Evolutionary conservation across 1,140 invertebrate species (phyloP), one percentile per base, ranked within the genome.

Genomic region (Lutraria rhynchaena): DNA sequence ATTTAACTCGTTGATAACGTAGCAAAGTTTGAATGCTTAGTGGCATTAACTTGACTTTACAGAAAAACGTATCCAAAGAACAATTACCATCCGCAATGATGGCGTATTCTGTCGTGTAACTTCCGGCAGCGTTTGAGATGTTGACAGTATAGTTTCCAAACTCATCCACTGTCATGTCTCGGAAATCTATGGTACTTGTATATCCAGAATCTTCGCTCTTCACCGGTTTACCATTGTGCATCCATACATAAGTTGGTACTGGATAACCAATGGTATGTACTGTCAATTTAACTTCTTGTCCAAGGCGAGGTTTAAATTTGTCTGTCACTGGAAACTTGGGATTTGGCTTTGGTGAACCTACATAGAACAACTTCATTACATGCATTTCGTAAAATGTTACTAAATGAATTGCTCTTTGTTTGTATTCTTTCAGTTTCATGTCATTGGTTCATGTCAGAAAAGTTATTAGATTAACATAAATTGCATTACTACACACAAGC

Each of bases 321-420:
- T 37, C 19, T 19, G 44, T 67, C 2, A 3, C 29, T 15, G 63
- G 22, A 17, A 22, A 41, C 1, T 29, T 31, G 3, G 63, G 63
- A 24, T 67, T 24, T 67, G 63, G 41, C n/a, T 67, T 67, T 4
- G 63, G 63, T 67, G 22, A 17, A 3, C 44, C 63, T 67, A n/a
- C 5, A 17, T n/a, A 53, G 5, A n/a, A 53, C 15, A 41, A 41
- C 5, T n/a, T n/a, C n/a, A n/a, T n/a, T n/a, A n/a, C n/a, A n/a
- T n/a, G n/a, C n/a, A n/a, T n/a, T n/a, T n/a, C n/a, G n/a, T n/a
- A n/a, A n/a, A n/a, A n/a, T n/a, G n/a, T n/a, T n/a, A n/a, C n/a
- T n/a, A n/a, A n/a, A n/a, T n/a, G n/a, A n/a, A n/a, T n/a, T n/a
- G n/a, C n/a, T n/a, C n/a, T n/a, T n/a, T n/a, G n/a, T n/a, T n/a